Evolutionary conservation across 2,113 vertebrate genomes (phyloP), one percentile per base, ranked within the genome.

Genomic region (Danionella cerebrum): DNA sequence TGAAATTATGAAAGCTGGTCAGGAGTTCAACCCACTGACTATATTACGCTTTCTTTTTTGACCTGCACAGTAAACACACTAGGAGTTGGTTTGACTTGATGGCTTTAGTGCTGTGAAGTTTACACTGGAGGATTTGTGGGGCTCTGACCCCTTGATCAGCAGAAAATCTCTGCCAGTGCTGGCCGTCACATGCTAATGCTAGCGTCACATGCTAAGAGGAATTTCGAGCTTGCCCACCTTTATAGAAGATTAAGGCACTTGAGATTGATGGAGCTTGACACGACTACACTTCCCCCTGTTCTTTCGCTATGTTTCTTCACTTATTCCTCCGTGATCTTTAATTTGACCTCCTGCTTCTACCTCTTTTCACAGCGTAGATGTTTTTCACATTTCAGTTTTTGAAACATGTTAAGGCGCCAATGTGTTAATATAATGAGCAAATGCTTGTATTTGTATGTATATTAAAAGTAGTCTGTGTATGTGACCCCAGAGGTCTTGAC

Each of bases 401-500:
- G n/a, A n/a, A n/a, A n/a, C n/a, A n/a, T n/a, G n/a, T n/a, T n/a
- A n/a, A n/a, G n/a, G n/a, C n/a, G n/a, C n/a, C n/a, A n/a, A n/a
- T n/a, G n/a, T n/a, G n/a, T n/a, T n/a, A n/a, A n/a, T n/a, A n/a
- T n/a, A n/a, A n/a, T n/a, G n/a, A n/a, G n/a, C n/a, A n/a, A n/a
- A n/a, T n/a, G n/a, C n/a, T n/a, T 53, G 35, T 25, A 13, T 50
- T 19, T 50, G 22, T 50, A n/a, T 13, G 13, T 51, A 24, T 16
- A n/a, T n/a, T n/a, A n/a, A n/a, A n/a, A n/a, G n/a, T n/a, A n/a
- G 24, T 29, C 13, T 53, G 24, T 51, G 18, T 12, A 33, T 19
- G 84, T 91, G 89, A 90, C 87, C 88, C 16, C 87, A 87, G 82
- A 78, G 86, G 86, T 88, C 86, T 85, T 79, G 86, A 85, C 82